These are phyloP conservation scores for Stichopus chloronotus DNA, from an alignment of 35 echinoderm and acorn worm genomes.

Conservation along the genomic window DNA sequence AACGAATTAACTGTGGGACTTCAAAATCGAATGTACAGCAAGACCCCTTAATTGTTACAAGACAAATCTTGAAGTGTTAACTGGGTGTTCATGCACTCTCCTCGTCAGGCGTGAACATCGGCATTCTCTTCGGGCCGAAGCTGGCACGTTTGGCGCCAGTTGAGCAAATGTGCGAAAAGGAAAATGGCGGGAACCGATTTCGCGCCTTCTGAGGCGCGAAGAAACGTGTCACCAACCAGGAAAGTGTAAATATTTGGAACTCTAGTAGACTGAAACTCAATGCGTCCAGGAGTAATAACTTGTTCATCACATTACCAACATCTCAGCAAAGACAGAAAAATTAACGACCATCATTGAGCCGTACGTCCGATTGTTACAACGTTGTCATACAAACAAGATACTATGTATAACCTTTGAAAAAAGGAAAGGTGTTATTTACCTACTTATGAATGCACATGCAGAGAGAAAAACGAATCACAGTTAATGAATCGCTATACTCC, in stretches of 20 bases:
- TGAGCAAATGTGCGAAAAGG: constrained; percentile 55
- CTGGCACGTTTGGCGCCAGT: constrained; percentile 64
- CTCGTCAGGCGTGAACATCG: constrained; percentile 43
- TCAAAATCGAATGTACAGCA: no score
- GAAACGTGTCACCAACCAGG: constrained; percentile 55
- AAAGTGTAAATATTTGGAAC: constrained; percentile 65
- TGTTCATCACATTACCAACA: constrained; percentile 59
- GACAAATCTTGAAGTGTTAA: constrained; percentile 53
- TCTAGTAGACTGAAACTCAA: constrained; percentile 42
- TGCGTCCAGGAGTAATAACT: constrained; percentile 52
- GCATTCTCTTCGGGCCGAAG: constrained; percentile 55
- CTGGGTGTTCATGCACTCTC: constrained; percentile 52
- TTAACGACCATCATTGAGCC: constrained; percentile 32
- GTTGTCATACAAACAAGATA: not conserved
- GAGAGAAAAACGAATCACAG: not conserved
- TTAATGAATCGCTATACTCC: not conserved
- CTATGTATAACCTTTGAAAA: no score
- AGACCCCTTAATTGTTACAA: constrained; percentile 35
- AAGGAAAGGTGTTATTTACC: not conserved
- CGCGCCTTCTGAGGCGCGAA: constrained; percentile 56
- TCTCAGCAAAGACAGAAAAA: constrained; percentile 25
- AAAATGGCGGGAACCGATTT: constrained; percentile 64
- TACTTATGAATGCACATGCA: not conserved
- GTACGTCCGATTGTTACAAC: not conserved
- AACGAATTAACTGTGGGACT: not conserved